Evolutionary conservation across 2,888 invertebrate genomes (phyloP).

Genomic region (Ceraclea dissimilis): DNA sequence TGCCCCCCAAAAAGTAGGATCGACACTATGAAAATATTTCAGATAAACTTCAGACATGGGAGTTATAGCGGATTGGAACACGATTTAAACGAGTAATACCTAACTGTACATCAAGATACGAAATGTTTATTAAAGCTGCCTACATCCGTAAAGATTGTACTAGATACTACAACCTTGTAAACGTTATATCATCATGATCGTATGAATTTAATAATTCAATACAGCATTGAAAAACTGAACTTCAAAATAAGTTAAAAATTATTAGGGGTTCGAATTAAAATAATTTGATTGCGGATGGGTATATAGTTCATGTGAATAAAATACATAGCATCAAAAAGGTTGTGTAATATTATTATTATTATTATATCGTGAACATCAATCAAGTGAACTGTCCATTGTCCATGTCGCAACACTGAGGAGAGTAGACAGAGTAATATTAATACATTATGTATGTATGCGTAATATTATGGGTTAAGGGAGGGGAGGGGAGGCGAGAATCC

Average conservation of each 20-base stretch:
- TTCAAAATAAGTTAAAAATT: too few species aligned
- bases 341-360: too few species aligned
- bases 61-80: background rate
- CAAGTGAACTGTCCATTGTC: background rate
- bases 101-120: background rate
- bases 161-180: too few species aligned
- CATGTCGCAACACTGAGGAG: background rate
- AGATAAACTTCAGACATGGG: background rate
- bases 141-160: too few species aligned
- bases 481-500: background rate
- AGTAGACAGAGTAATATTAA: background rate
- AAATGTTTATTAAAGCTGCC: background rate
- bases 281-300: too few species aligned
- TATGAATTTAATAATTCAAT: too few species aligned
- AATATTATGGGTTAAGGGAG: background rate
- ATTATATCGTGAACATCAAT: background rate
- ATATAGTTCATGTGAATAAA: too few species aligned
- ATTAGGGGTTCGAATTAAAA: too few species aligned
- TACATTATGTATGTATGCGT: background rate
- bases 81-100: background rate
- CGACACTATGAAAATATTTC: slow-evolving; percentile 14
- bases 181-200: too few species aligned
- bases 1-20: slow-evolving; percentile 21
- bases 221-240: too few species aligned
- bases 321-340: too few species aligned